Base-by-base conservation (phyloP, 2,113 vertebrate species). In the Phalacrocorax brasilianus region DNA sequence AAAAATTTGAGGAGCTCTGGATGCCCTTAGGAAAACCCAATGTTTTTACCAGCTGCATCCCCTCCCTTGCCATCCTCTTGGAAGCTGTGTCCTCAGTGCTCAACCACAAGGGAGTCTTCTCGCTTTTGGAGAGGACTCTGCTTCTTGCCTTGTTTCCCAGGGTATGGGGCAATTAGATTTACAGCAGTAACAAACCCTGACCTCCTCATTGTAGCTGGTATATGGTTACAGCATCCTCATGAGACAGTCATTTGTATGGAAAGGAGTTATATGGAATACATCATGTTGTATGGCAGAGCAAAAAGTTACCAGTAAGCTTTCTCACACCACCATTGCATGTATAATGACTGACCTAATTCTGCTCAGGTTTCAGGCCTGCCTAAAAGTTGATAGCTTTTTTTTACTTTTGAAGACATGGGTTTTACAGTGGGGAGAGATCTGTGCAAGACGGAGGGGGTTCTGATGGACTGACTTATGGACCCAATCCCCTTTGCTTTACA, bases 291-390 rank as follows among this genome's bases (percentile, higher is more conserved):
- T n/a, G 73, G 50, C 75, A 92, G n/a, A 47, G 82, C 87, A 85
- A 86, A 42, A 89, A 86, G 66, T 80, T 32, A 65, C 24, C 79
- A 68, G 40, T 76, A 73, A 78, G 73, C 42, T 38, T 68, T 80
- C 74, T 83, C 33, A 19, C 10, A 11, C 44, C 6, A 38, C 23
- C 14, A 27, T 27, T 52, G 44, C 4, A 8, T 2, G 0, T 14
- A 13, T 21, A 65, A 8, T 17, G 50, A 42, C 56, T 5, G 20
- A 55, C 32, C 24, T 7, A 10, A 21, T 59, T 97, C 84, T 61
- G 85, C 90, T 96, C 87, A 89, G 87, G 80, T 96, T 96, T 96
- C 89, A 59, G 15, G 68, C 89, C 93, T 94, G 85, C 74, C 94
- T 88, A 62, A 15, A 88, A 85, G 61, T 6, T 44, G 21, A 67